A percentile compares a stretch with the other conserved stretches of the same genome.
phyloP scores from a whole-genome alignment of 2,888 invertebrate genomes.

The Abrostola triplasia region DNA sequence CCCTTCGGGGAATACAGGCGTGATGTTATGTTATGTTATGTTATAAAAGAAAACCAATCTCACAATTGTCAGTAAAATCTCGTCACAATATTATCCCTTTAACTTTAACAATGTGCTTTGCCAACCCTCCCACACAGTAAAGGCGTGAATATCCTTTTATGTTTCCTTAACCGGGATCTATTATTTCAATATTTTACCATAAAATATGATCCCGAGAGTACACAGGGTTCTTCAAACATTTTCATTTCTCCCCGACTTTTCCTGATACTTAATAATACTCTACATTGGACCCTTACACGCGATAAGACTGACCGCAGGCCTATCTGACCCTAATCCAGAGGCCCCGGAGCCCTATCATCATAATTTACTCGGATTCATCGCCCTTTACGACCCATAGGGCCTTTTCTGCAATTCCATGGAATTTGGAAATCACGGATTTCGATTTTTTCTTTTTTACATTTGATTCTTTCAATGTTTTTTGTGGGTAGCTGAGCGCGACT shows the following conservation, averaged over 20 bases:
- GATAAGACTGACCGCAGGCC: slow-evolving; percentile 48
- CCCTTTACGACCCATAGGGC: slow-evolving; percentile 19
- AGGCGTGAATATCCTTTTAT: not conserved
- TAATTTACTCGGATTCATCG: slow-evolving; percentile 50
- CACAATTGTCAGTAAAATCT: no score
- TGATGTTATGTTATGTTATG: no score
- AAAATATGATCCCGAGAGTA: slow-evolving; percentile 31
- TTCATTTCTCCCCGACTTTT: slow-evolving; percentile 35
- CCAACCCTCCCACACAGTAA: not conserved
- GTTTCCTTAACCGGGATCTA: not conserved
- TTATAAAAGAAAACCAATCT: no score
- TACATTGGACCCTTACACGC: slow-evolving; percentile 19
- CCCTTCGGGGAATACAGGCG: no score
- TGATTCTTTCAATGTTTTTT: no score
- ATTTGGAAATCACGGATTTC: not conserved
- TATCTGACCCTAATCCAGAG: slow-evolving; percentile 43
- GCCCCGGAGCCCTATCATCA: slow-evolving; percentile 38
- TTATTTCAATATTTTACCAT: slow-evolving; percentile 18
- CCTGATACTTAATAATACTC: slow-evolving; percentile 36
- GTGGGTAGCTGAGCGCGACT: no score
- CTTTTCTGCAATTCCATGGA: slow-evolving; percentile 20
- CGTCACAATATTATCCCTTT: no score
- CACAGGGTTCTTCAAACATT: slow-evolving; percentile 9
- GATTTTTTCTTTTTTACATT: no score
- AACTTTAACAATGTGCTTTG: no score